These are phyloP conservation scores for Tuberolachnus salignus DNA, from an alignment of 2,888 invertebrate species.

Conservation along the genomic window DNA sequence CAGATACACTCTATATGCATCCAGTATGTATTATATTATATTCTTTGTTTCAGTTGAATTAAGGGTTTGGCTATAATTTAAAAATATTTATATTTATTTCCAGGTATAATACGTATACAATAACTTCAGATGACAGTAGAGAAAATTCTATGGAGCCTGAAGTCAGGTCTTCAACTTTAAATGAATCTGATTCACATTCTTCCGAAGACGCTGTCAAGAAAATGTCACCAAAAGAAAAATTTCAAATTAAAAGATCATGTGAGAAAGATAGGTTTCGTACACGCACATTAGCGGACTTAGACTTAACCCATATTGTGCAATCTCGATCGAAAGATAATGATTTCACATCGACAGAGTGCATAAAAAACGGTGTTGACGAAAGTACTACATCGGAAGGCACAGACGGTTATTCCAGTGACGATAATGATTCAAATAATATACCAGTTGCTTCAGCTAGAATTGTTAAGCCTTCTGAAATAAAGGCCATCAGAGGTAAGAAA, in stretches of 20 bases:
- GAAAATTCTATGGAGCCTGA: slow-evolving; percentile 75
- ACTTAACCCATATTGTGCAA: slow-evolving; percentile 55
- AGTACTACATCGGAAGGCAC: slow-evolving; percentile 40
- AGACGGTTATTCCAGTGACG: slow-evolving; percentile 33
- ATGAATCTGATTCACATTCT: slow-evolving; percentile 59
- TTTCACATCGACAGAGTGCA: slow-evolving; percentile 2
- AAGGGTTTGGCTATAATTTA: neutral
- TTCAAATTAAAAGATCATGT: slow-evolving; percentile 65
- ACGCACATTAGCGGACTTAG: slow-evolving; percentile 68
- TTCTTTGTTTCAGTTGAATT: neutral
- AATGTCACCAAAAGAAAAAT: slow-evolving; percentile 57
- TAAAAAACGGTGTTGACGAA: slow-evolving; percentile 13
- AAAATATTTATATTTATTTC: slow-evolving; percentile 32
- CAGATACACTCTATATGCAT: too few relatives aligned
- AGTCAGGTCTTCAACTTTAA: slow-evolving; percentile 62
- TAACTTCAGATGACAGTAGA: slow-evolving; percentile 65
- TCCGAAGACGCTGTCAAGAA: slow-evolving; percentile 57
- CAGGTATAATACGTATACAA: slow-evolving; percentile 75
- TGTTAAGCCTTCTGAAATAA: slow-evolving; percentile 58
- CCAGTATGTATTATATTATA: too few relatives aligned
- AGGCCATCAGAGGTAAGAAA: slow-evolving; percentile 57
- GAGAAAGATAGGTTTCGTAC: slow-evolving; percentile 78
- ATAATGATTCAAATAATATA: slow-evolving; percentile 45
- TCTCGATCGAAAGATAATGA: slow-evolving; percentile 27
- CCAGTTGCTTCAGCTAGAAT: slow-evolving; percentile 51